Evolutionary conservation across 2,113 vertebrate genomes (phyloP).

Genomic region (Vidua chalybeata): DNA sequence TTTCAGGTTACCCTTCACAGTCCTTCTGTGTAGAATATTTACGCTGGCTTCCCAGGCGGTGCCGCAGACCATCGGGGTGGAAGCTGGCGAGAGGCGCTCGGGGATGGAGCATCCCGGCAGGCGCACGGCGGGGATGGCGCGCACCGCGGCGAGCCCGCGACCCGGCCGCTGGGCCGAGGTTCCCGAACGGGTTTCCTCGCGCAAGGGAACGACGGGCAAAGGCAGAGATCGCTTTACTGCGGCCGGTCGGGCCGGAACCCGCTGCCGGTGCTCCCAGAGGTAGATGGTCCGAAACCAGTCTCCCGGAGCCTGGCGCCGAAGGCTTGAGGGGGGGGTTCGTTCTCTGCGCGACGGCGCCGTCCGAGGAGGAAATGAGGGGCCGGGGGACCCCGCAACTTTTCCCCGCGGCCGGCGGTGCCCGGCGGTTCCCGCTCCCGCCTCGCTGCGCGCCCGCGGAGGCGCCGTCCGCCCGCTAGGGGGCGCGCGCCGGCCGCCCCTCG

Average conservation of each 20-base stretch:
- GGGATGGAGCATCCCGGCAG: neutral
- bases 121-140: neutral
- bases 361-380: too few species aligned
- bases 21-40: neutral
- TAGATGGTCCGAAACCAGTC: accelerated
- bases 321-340: neutral
- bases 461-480: neutral
- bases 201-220: too few species aligned
- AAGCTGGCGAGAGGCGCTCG: neutral
- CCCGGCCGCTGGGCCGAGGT: neutral
- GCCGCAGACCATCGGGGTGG: neutral
- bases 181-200: neutral
- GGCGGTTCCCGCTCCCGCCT: too few species aligned
- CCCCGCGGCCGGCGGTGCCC: neutral
- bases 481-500: too few species aligned
- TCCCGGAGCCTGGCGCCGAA: neutral
- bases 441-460: neutral
- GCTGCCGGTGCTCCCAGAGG: neutral
- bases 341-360: neutral
- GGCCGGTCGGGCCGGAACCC: neutral
- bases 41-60: neutral
- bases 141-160: neutral
- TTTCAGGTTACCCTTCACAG: neutral
- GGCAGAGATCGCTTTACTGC: accelerated
- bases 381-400: neutral